Percentiles rank a stretch among this genome's conserved stretches.
Conservation (phyloP, 2,797 vertebrate species). For the Melanotaenia nigrans region DNA sequence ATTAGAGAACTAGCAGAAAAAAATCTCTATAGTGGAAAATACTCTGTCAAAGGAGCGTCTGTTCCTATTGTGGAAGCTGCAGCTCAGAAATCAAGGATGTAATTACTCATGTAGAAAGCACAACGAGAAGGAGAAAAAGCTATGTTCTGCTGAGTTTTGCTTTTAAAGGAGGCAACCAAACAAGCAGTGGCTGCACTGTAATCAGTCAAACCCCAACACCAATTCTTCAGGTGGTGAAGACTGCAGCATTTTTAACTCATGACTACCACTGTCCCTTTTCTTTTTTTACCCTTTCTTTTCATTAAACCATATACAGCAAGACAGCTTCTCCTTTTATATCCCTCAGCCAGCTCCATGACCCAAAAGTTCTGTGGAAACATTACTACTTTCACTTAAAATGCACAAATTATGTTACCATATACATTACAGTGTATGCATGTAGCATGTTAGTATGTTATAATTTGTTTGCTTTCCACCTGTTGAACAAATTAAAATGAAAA, state of each 20-base stretch:
- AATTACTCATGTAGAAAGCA: slow-evolving; percentile 98
- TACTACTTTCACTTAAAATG: background rate
- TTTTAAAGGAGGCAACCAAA: slow-evolving; percentile 90
- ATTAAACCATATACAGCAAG: slow-evolving; percentile 3
- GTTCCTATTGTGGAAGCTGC: slow-evolving; percentile 88
- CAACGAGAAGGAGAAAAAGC: slow-evolving; percentile 90
- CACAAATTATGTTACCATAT: background rate
- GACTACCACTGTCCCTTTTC: slow-evolving; percentile 26
- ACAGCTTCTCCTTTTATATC: slow-evolving; percentile 10
- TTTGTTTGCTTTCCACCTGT: slow-evolving; percentile 44
- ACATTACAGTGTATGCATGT: too few relatives aligned
- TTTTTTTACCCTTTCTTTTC: background rate
- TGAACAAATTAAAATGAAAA: slow-evolving; percentile 26
- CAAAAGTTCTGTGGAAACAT: slow-evolving; percentile 7
- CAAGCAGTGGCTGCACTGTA: slow-evolving; percentile 88
- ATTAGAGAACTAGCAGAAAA: background rate
- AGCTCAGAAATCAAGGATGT: slow-evolving; percentile 95
- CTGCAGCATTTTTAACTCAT: slow-evolving; percentile 76
- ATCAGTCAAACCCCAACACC: slow-evolving; percentile 93
- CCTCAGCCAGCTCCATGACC: slow-evolving; percentile 5
- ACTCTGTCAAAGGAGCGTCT: slow-evolving; percentile 87
- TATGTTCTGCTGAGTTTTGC: slow-evolving; percentile 94
- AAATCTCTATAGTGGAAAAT: slow-evolving; percentile 66
- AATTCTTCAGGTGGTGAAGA: slow-evolving; percentile 94
- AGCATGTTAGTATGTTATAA: too few relatives aligned